phyloP scores from a whole-genome alignment of 2,113 vertebrate genomes.

The Sebastes schlegelii region DNA sequence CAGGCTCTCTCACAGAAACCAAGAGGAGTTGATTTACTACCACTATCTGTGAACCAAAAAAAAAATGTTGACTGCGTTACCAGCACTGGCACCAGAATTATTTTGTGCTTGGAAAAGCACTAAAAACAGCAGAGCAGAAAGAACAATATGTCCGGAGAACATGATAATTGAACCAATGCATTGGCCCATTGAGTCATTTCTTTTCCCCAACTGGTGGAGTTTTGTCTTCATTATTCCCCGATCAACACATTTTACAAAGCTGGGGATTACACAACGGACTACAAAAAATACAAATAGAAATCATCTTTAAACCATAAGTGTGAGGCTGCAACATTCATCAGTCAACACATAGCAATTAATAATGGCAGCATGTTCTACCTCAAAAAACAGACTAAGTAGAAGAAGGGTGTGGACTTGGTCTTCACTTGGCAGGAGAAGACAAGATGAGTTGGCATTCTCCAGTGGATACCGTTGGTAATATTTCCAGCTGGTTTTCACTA shows the following conservation, averaged over 20 bases:
- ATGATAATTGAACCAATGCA: constrained; percentile 9
- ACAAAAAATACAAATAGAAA: neutral
- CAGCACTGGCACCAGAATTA: neutral
- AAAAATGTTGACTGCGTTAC: constrained; percentile 1
- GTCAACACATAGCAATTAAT: neutral
- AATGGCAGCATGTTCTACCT: neutral
- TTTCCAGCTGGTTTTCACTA: constrained; percentile 52
- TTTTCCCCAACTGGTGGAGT: neutral
- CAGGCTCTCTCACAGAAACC: neutral
- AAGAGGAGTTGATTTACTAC: neutral
- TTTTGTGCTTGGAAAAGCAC: neutral
- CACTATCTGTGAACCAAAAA: neutral
- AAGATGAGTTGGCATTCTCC: constrained; percentile 29
- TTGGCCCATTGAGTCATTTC: neutral
- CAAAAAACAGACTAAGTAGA: neutral
- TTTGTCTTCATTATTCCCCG: neutral
- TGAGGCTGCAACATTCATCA: neutral
- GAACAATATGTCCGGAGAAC: constrained; percentile 29
- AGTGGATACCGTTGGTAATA: constrained; percentile 25
- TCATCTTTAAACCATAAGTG: neutral
- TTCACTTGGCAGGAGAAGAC: constrained; percentile 23
- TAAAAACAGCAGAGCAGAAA: constrained; percentile 7
- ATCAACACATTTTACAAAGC: neutral
- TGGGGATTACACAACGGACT: neutral
- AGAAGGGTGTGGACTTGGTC: neutral